A percentile compares a stretch with the other conserved stretches of the same genome.
These are phyloP conservation scores for Pungitius pungitius DNA, from an alignment of 2,113 vertebrate species.

Conservation along the genomic window DNA sequence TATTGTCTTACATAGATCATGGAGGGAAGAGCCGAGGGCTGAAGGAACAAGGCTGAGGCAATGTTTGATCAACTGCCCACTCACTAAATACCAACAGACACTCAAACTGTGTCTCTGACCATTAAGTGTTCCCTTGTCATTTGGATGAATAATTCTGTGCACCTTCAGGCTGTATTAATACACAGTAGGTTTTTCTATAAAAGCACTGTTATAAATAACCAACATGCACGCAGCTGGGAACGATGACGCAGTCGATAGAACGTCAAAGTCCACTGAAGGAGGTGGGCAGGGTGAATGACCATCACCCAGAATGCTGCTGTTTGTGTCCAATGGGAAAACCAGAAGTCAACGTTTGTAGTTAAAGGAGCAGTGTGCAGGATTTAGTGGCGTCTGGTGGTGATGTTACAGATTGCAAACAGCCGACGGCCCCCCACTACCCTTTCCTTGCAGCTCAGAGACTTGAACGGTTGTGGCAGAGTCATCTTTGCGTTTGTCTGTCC, in stretches of 20 bases:
- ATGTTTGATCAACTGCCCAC: conserved; percentile 41
- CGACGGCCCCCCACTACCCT: not conserved
- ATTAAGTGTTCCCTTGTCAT: conserved; percentile 26
- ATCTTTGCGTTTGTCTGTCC: too few species aligned
- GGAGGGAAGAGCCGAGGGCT: conserved; percentile 43
- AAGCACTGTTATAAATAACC: not conserved
- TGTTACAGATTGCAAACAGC: not conserved
- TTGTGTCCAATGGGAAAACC: not conserved
- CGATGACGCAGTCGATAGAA: not conserved
- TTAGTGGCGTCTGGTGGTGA: not conserved
- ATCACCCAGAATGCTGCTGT: not conserved
- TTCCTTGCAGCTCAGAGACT: not conserved
- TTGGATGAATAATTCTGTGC: conserved; percentile 1
- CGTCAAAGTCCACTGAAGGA: not conserved
- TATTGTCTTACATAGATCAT: conserved; percentile 40
- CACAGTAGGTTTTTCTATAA: not conserved
- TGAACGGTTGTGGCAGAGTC: not conserved
- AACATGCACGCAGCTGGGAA: not conserved
- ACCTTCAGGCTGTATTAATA: not conserved
- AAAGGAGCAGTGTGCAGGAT: not conserved
- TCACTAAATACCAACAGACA: conserved; percentile 47
- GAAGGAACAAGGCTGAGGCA: conserved; percentile 29
- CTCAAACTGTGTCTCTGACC: conserved; percentile 24
- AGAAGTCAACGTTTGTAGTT: not conserved
- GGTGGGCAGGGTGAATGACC: not conserved